phyloP scores from a whole-genome alignment of 1,140 invertebrate species.

The Yoshiicerus persimilis region DNA sequence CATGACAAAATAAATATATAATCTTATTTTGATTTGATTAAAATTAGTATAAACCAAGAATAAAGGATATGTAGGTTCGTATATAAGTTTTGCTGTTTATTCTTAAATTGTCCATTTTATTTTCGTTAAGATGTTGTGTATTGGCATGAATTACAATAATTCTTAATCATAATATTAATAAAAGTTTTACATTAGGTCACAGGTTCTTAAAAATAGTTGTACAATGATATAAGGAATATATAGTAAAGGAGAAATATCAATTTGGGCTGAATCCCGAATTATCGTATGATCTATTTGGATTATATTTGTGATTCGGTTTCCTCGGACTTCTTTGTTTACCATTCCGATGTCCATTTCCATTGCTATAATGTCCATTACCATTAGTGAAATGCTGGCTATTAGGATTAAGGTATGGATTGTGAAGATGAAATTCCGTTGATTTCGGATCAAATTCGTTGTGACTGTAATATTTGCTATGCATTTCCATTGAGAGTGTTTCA shows the following conservation, averaged over 20 bases:
- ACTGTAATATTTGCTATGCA: background rate
- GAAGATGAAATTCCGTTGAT: background rate
- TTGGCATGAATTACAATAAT: background rate
- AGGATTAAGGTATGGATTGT: background rate
- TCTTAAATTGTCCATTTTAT: too few relatives aligned
- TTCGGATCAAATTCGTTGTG: background rate
- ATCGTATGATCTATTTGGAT: background rate
- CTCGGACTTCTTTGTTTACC: background rate
- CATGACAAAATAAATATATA: too few relatives aligned
- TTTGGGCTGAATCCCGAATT: background rate
- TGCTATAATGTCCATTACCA: background rate
- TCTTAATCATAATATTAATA: background rate
- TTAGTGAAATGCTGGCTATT: background rate
- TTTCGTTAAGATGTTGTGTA: too few relatives aligned
- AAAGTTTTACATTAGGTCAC: background rate
- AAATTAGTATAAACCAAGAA: too few relatives aligned
- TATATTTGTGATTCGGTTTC: background rate
- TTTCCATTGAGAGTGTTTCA: background rate
- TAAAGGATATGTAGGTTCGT: too few relatives aligned
- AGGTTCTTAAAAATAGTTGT: background rate
- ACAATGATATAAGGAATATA: background rate
- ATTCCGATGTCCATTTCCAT: background rate
- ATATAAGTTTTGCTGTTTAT: too few relatives aligned
- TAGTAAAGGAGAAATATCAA: background rate
- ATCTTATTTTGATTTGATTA: too few relatives aligned